Evolutionary conservation across 2,888 invertebrate genomes (phyloP).

Genomic region (Andricus quercusramuli): DNA sequence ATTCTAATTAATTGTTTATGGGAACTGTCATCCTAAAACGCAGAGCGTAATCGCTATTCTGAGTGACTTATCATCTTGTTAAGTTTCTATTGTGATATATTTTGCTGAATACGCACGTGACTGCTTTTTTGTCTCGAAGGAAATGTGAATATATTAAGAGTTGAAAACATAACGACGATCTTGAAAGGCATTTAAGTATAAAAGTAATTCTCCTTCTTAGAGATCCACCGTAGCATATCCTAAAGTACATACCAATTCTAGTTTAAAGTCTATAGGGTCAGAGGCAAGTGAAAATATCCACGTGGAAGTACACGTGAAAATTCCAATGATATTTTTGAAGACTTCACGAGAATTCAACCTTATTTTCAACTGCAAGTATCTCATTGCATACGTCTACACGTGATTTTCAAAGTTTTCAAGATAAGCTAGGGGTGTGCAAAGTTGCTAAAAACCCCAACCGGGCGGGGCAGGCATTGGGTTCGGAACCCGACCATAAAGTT

Average conservation of each 20-base stretch:
- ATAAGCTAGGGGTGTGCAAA: no score
- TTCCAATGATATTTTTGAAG: no score
- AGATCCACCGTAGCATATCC: constrained; percentile 67
- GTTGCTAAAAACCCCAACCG: no score
- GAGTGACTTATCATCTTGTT: background rate
- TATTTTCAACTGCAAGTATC: no score
- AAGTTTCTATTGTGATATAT: constrained; percentile 2
- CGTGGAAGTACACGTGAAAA: no score
- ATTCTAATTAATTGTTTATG: no score
- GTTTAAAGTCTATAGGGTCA: constrained; percentile 44
- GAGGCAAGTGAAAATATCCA: no score
- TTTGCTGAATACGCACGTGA: background rate
- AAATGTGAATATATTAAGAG: constrained; percentile 17
- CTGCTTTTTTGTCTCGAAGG: background rate
- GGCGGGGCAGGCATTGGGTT: no score
- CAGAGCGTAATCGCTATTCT: background rate
- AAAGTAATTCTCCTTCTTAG: constrained; percentile 62
- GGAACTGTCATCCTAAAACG: background rate
- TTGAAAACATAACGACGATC: background rate
- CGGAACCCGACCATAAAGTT: no score
- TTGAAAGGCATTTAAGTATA: constrained; percentile 44
- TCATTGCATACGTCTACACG: no score
- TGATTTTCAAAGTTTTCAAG: no score
- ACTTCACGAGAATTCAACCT: no score
- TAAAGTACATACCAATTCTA: constrained; percentile 65